Evolutionary conservation across 1,140 invertebrate species (phyloP).

Genomic region (Calosoma granatense): DNA sequence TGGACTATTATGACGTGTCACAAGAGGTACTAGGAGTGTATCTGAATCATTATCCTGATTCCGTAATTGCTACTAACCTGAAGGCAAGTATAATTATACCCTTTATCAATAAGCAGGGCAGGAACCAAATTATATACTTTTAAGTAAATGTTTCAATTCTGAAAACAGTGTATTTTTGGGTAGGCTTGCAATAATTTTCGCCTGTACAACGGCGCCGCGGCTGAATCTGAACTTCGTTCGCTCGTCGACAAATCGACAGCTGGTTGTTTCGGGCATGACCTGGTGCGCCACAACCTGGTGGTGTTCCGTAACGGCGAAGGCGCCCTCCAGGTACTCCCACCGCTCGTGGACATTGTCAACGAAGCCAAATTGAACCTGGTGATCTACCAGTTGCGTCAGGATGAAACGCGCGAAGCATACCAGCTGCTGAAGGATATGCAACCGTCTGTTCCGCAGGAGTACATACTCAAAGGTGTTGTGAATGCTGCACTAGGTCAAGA

Average conservation of each 20-base stretch:
- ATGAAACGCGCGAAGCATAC: constrained; percentile 84
- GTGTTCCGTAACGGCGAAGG: constrained; percentile 93
- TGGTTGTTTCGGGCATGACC: constrained; percentile 82
- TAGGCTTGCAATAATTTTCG: constrained; percentile 41
- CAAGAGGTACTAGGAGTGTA: constrained; percentile 93
- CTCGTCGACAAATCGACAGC: constrained; percentile 68
- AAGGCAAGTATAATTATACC: constrained; percentile 51
- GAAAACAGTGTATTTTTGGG: too few relatives aligned
- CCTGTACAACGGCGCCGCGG: constrained; percentile 88
- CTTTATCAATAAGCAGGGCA: background rate
- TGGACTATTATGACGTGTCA: constrained; percentile 86
- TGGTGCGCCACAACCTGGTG: constrained; percentile 92
- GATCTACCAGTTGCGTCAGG: constrained; percentile 86
- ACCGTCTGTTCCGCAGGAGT: constrained; percentile 89
- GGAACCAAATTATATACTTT: background rate
- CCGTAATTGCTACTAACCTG: constrained; percentile 89
- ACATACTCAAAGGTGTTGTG: constrained; percentile 93
- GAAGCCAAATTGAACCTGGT: constrained; percentile 95
- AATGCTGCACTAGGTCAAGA: constrained; percentile 91
- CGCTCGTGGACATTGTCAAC: constrained; percentile 88
- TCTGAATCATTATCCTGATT: constrained; percentile 84
- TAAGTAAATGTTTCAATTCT: too few relatives aligned
- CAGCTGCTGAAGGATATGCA: constrained; percentile 86
- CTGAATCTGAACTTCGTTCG: constrained; percentile 75
- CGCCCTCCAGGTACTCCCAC: constrained; percentile 80